phyloP scores from a whole-genome alignment of 2,888 invertebrate genomes.

The Perizoma flavofasciatum region DNA sequence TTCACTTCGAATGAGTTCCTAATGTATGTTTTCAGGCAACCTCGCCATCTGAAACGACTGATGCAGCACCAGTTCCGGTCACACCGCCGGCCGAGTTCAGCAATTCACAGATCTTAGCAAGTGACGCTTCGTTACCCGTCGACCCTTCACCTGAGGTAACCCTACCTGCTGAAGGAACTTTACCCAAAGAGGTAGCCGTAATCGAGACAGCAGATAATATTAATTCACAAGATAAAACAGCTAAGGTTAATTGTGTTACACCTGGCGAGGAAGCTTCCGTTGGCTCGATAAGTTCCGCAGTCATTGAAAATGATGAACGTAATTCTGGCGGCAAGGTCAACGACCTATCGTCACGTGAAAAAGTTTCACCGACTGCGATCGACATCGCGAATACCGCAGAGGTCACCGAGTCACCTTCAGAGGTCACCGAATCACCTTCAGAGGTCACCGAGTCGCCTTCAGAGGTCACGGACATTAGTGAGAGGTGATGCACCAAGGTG shows the following conservation, averaged over 20 bases:
- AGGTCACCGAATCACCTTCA: not conserved
- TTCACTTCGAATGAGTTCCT: too few species aligned
- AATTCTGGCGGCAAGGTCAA: not conserved
- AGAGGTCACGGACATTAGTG: constrained; percentile 16
- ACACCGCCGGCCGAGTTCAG: constrained; percentile 19
- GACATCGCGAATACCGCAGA: not conserved
- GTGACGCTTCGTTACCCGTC: not conserved
- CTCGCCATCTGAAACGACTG: too few species aligned
- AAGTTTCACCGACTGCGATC: not conserved
- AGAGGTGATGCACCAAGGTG: constrained; percentile 33
- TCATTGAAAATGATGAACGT: not conserved
- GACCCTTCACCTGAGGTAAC: not conserved
- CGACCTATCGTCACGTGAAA: constrained; percentile 3
- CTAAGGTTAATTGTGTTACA: constrained; percentile 3
- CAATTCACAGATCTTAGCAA: not conserved
- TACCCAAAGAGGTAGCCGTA: not conserved
- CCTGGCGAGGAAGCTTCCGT: not conserved
- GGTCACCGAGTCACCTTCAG: not conserved
- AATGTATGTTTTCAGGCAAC: constrained; percentile 1
- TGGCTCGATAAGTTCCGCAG: not conserved
- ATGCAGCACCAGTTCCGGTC: constrained; percentile 12
- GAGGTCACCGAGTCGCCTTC: constrained; percentile 5
- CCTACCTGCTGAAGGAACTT: not conserved
- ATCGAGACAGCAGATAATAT: not conserved
- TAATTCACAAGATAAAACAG: constrained; percentile 2